Evolutionary conservation across 2,888 invertebrate species (phyloP).

Genomic region (Hecatera dysodea): DNA sequence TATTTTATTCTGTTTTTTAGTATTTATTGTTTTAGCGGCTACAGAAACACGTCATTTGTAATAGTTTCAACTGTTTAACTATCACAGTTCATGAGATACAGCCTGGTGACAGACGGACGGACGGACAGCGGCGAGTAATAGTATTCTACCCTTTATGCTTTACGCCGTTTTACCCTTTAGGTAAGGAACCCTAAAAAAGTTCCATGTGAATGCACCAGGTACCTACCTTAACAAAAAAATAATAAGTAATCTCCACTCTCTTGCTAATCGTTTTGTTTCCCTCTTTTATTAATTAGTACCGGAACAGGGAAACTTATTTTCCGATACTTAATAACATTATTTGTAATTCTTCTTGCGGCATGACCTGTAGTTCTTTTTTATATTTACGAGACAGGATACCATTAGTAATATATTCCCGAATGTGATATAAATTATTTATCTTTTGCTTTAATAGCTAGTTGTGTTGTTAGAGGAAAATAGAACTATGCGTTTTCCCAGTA

Average conservation of each 20-base stretch:
- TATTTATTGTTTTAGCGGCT: no score
- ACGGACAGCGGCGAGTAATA: no score
- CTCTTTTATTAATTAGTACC: not conserved
- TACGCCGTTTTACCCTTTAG: no score
- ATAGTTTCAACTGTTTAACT: no score
- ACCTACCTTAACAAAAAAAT: not conserved
- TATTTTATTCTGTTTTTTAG: no score
- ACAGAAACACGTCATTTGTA: no score
- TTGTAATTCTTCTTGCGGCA: not conserved
- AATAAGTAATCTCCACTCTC: not conserved
- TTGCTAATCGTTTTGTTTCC: not conserved
- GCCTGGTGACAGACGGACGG: no score
- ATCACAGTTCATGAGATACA: no score
- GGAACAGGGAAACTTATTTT: not conserved
- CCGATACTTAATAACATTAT: not conserved
- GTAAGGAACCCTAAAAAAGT: no score
- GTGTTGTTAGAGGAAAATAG: not conserved
- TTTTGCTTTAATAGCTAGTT: not conserved
- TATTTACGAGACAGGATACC: not conserved
- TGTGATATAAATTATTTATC: not conserved
- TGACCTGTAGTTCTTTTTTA: not conserved
- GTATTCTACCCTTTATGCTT: no score
- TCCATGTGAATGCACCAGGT: no score
- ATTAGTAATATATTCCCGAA: not conserved
- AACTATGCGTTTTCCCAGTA: not conserved